phyloP scores from a whole-genome alignment of 2,113 vertebrate genomes.

The Ophiodon elongatus region DNA sequence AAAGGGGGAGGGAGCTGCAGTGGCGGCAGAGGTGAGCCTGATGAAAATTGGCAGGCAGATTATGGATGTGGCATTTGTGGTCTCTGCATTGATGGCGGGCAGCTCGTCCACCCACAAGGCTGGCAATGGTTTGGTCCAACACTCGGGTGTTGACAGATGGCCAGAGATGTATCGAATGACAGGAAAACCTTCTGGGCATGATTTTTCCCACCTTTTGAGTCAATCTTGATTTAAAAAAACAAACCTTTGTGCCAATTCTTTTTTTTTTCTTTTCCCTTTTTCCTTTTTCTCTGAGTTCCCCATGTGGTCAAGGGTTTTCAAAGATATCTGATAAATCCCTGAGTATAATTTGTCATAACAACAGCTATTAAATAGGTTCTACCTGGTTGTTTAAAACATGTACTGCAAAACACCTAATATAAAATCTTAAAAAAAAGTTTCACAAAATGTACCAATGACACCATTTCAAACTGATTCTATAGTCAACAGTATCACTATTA shows the following conservation, averaged over 20 bases:
- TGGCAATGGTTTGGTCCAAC: conserved; percentile 9
- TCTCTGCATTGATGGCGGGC: conserved; percentile 33
- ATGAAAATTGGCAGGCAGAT: conserved; percentile 79
- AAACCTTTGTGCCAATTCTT: conserved; percentile 1
- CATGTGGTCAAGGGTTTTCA: too few species aligned
- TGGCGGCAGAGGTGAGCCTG: conserved; percentile 62
- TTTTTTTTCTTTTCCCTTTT: background rate
- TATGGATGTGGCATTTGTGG: conserved; percentile 75
- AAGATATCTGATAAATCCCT: too few species aligned
- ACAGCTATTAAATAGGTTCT: background rate
- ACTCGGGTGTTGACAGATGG: conserved; percentile 44
- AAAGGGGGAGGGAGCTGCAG: background rate
- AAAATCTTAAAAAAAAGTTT: too few species aligned
- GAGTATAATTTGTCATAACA: background rate
- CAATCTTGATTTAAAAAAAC: conserved; percentile 46
- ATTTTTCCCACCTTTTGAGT: conserved; percentile 50
- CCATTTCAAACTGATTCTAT: background rate
- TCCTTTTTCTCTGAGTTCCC: background rate
- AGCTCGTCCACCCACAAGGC: conserved; percentile 44
- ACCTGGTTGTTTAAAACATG: background rate
- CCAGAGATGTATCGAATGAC: conserved; percentile 32
- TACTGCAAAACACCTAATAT: background rate
- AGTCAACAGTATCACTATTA: too few species aligned
- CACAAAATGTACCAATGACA: background rate
- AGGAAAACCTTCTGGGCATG: background rate